Evolutionary conservation across 2,113 vertebrate genomes (phyloP), one percentile per base, ranked within the genome.

Genomic region (Copsychus sechellarum): DNA sequence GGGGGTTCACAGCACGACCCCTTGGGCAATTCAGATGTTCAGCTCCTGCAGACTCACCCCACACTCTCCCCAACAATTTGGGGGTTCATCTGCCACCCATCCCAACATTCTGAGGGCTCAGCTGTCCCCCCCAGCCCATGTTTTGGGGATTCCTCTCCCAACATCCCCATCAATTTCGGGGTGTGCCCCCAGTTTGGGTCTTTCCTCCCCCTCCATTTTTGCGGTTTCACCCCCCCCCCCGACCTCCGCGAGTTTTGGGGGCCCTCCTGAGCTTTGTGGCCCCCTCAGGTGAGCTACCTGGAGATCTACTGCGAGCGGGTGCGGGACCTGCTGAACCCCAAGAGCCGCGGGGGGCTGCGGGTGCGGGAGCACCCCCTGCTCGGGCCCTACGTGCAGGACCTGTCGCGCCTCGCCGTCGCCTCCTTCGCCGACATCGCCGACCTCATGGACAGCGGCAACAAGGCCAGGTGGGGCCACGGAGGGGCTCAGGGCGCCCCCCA

Each of bases 391-490:
- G 86, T 89, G 53, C 86, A 89, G 86, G 86, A 89, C 45, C 38
- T 89, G 69, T 89, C 86, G 0, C 86, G 78, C 2, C 77, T 88
- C 2, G 86, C 86, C 7, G 86, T 88, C 10, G 20, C 86, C 36
- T 88, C 86, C 45, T 73, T 88, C 6, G 19, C 60, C 5, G 77
- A 89, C 86, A n/a, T 89, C 13, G 77, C 86, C 11, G 86, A 89
- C 53, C 86, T 89, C 36, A n/a, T 89, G 69, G 86, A 89, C 60
- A 81, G 86, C 3, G 86, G 86, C 69, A 89, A 89, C 77, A 89
- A 89, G 38, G 86, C 86, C 60, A 81, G 86, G 86, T 88, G 31
- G 3, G 51, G 34, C 9, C 42, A 8, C 15, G 0, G 28, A 4
- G 34, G 12, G 51, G 24, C 0, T 0, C 3, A 29, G 65, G 40